Evolutionary conservation across 2,113 vertebrate genomes (phyloP).

Genomic region (Oceanites oceanicus): DNA sequence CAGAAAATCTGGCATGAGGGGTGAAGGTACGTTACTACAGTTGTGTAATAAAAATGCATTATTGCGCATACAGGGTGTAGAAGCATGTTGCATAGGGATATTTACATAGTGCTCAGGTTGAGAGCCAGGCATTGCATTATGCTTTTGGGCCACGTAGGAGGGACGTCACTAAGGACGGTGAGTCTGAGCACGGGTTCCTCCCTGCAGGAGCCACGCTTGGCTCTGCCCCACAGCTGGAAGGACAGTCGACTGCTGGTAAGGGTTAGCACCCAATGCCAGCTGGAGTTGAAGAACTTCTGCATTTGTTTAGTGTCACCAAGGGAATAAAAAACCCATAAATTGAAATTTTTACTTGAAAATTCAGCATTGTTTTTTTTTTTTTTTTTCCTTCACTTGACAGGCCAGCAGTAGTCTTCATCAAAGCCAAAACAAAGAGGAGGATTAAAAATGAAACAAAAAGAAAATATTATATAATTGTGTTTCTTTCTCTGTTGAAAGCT

Average conservation of each 20-base stretch:
- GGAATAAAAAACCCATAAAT: neutral
- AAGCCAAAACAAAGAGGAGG: neutral
- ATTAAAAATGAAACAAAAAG: conserved; percentile 4
- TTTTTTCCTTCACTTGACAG: neutral
- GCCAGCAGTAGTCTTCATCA: neutral
- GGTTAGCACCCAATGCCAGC: neutral
- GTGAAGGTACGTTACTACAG: neutral
- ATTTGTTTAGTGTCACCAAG: neutral
- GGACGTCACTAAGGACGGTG: rapidly evolving
- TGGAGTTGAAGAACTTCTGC: neutral
- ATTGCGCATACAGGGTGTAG: neutral
- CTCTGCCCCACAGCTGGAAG: neutral
- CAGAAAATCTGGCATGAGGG: neutral
- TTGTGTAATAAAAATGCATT: neutral
- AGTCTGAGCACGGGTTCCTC: neutral
- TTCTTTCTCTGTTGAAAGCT: conserved; percentile 4
- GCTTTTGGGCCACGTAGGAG: neutral
- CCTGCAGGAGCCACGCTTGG: rapidly evolving
- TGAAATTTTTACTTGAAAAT: neutral
- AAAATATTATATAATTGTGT: neutral
- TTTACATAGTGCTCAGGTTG: neutral
- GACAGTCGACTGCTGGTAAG: neutral
- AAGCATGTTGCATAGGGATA: neutral
- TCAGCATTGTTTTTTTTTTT: neutral
- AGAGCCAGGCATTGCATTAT: neutral